Base-by-base conservation (phyloP, 2,113 vertebrate genomes). In the Strix aluco region DNA sequence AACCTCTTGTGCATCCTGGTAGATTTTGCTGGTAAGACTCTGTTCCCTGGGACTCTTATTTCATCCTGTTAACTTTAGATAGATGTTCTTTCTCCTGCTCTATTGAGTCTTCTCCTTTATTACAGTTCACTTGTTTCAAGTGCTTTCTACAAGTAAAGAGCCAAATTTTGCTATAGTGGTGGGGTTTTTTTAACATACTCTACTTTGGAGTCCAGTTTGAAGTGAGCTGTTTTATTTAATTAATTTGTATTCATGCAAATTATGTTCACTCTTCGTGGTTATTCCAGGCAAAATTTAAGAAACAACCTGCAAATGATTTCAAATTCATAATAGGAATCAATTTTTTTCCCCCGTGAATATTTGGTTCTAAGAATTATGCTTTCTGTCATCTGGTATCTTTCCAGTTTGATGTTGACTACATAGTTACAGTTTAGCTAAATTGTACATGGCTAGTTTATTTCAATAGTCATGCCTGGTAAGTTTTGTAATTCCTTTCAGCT, bases 391-490 rank as follows among this genome's bases (percentile, higher is more conserved):
- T 91, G 63, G 22, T 95, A 67, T 81, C 86, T 86, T 86, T 81
- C 74, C 40, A 69, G 40, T 66, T 57, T 79, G 36, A 55, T 86
- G 58, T 70, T 96, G 70, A 67, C 58, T 79, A 30, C 67, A 44
- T 85, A 69, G 62, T 75, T 94, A 77, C 92, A 86, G 77, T 85
- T 88, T 87, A 91, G 58, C 62, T 92, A 73, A 82, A 65, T 90
- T 82, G 70, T n/a, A 30, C 40, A 58, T 86, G 61, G 49, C 71
- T 91, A 81, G 40, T 42, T 90, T 94, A 70, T 92, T 95, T 87
- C 94, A 58, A 14, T 62, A 92, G 62, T 88, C 36, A n/a, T 52
- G 46, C 49, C 58, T 62, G 36, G 7, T 61, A 70, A 75, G 25
- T 71, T 84, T 71, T 81, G 44, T 49, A 67, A 90, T 88, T 77